Percentiles rank a stretch among this genome's conserved stretches.
These are phyloP conservation scores for Schlechtendalia chinensis DNA, from an alignment of 1,140 invertebrate genomes.

Conservation along the genomic window DNA sequence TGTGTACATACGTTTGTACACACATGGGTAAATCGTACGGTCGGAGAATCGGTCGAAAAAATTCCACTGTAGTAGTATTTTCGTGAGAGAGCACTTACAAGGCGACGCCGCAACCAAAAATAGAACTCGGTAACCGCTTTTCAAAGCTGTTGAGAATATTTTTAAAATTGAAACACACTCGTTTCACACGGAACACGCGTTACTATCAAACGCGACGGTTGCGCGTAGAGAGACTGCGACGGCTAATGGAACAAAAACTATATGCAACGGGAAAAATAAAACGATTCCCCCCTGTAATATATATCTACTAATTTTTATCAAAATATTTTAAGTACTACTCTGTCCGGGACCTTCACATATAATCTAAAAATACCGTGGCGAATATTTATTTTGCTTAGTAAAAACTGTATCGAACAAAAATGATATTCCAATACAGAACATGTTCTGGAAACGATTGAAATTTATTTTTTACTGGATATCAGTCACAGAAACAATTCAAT, in stretches of 20 bases:
- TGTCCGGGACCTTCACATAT: too few relatives aligned
- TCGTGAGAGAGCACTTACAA: slow-evolving; percentile 30
- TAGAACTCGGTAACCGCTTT: slow-evolving; percentile 45
- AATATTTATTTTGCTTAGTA: too few relatives aligned
- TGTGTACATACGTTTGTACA: not conserved
- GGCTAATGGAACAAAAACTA: not conserved
- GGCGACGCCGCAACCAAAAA: slow-evolving; percentile 25
- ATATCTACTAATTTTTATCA: too few relatives aligned
- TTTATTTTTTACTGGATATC: too few relatives aligned
- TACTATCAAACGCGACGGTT: not conserved
- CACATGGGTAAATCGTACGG: not conserved
- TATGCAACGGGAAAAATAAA: too few relatives aligned
- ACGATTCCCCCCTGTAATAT: too few relatives aligned
- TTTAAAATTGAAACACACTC: slow-evolving; percentile 40
- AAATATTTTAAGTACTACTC: too few relatives aligned
- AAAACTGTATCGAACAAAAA: too few relatives aligned
- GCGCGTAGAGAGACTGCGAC: not conserved
- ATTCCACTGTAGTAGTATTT: slow-evolving; percentile 7
- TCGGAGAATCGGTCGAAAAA: slow-evolving; percentile 15
- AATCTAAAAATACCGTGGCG: too few relatives aligned
- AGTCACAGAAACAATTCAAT: too few relatives aligned
- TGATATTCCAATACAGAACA: too few relatives aligned
- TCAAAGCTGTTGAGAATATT: slow-evolving; percentile 47
- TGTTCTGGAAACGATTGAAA: too few relatives aligned
- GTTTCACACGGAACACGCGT: not conserved